Evolutionary conservation across 2,888 invertebrate genomes (phyloP).

Genomic region (Pristionchus exspectatus): DNA sequence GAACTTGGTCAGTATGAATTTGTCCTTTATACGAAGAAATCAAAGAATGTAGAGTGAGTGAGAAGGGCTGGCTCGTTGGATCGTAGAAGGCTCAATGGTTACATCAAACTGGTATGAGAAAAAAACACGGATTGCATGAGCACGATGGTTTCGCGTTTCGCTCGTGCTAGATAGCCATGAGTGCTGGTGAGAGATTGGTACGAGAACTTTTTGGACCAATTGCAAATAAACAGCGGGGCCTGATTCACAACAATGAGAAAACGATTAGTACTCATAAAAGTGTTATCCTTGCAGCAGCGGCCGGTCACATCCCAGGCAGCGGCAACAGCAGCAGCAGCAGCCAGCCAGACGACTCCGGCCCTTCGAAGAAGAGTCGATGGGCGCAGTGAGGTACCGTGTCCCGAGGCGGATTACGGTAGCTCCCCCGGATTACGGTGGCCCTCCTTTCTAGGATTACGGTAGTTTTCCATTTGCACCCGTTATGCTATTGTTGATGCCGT

Average conservation of each 20-base stretch:
- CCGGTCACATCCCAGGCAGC: neutral
- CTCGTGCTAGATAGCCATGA: neutral
- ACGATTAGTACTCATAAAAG: neutral
- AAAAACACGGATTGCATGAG: neutral
- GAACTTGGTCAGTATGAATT: too few relatives aligned
- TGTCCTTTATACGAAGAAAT: too few relatives aligned
- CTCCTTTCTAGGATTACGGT: neutral
- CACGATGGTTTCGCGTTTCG: neutral
- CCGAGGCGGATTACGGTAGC: neutral
- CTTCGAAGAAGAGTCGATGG: slow-evolving; percentile 44
- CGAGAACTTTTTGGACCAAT: neutral
- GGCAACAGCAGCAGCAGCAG: neutral
- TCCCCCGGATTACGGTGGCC: neutral
- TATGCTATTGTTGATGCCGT: too few relatives aligned
- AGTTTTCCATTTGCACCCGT: too few relatives aligned
- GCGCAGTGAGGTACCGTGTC: slow-evolving; percentile 14
- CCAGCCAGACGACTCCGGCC: neutral
- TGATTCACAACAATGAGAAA: neutral
- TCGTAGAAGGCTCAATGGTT: neutral
- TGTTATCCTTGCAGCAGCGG: slow-evolving; percentile 11
- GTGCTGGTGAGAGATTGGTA: neutral
- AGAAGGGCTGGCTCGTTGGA: neutral
- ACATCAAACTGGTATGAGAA: neutral
- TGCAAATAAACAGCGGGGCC: too few relatives aligned
- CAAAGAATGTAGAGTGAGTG: too few relatives aligned